phyloP scores from a whole-genome alignment of 2,888 invertebrate genomes.

The Incurvaria masculella region DNA sequence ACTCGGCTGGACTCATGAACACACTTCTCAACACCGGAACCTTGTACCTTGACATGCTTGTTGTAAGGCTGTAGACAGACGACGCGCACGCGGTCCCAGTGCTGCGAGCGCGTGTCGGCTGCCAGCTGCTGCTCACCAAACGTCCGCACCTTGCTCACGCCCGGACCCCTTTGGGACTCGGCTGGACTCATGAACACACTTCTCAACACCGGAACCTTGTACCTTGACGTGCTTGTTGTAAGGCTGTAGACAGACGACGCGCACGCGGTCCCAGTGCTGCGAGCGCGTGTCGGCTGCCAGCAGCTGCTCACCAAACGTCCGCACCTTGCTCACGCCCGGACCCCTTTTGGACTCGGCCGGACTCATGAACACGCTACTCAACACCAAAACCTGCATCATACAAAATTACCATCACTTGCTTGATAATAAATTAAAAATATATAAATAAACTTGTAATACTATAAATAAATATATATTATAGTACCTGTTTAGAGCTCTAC shows the following conservation, averaged over 20 bases:
- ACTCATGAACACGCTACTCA: conserved; percentile 76
- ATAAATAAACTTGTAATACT: too few relatives aligned
- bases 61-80: conserved; percentile 88
- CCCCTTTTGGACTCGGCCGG: conserved; percentile 70
- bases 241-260: conserved; percentile 83
- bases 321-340: conserved; percentile 62
- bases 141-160: conserved; percentile 69
- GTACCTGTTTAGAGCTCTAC: too few relatives aligned
- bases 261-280: conserved; percentile 80
- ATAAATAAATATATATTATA: too few relatives aligned
- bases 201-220: conserved; percentile 71
- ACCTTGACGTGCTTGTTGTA: conserved; percentile 70
- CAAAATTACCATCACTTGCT: too few relatives aligned
- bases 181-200: conserved; percentile 76
- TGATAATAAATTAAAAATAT: too few relatives aligned
- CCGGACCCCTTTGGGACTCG: conserved; percentile 65
- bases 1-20: conserved; percentile 75
- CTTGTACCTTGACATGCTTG: conserved; percentile 63
- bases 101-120: conserved; percentile 48
- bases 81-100: conserved; percentile 82
- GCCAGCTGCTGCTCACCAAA: conserved; percentile 63
- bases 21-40: conserved; percentile 74
- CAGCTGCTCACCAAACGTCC: conserved; percentile 65
- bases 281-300: conserved; percentile 49
- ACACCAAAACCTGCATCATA: conserved; percentile 75